Evolutionary conservation across 2,113 vertebrate genomes (phyloP), one percentile per base, ranked within the genome.

Genomic region (Xyrauchen texanus): DNA sequence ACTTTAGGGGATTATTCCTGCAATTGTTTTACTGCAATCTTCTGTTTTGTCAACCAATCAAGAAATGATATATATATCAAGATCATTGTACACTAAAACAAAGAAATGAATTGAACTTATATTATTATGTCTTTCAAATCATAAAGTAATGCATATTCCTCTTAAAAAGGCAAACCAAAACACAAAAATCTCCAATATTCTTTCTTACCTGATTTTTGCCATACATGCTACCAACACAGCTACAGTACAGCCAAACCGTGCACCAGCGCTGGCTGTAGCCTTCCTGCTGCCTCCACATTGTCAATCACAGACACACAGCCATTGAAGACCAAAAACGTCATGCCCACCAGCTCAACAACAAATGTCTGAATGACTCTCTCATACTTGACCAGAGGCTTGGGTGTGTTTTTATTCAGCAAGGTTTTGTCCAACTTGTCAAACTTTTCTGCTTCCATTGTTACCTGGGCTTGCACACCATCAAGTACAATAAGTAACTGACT

Each of bases 251-350:
- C 90, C 81, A 93, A 81, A 0, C 92, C 92, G 0, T 93, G 92
- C 8, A 89, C 92, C 75, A 93, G 85, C 1, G 92, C 92, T 0
- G 92, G 92, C 87, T 93, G 91, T 76, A 92, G 57, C 12, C 90
- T 87, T 1, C 92, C 92, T 0, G 87, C 85, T 0, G 87, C 74
- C 0, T 90, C 88, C 12, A 90, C 86, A 8, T 93, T 91, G 83
- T 93, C 92, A 3, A 93, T 93, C 44, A 93, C 92, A 0, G 92
- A 93, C 68, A 92, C 90, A 2, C 91, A 93, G 34, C 92, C 91
- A 0, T 92, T 84, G 82, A 93, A 93, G n/a, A 92, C 91, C 8
- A 93, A 93, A 85, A 92, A 92, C 81, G 84, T 89, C 8, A 91
- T 93, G 6, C 92, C 92, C 12, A 93, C 63, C 0, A 90, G 15